A percentile compares a stretch with the other conserved stretches of the same genome.
phyloP scores from a whole-genome alignment of 2,888 invertebrate species.

The Agrilus biguttatus region DNA sequence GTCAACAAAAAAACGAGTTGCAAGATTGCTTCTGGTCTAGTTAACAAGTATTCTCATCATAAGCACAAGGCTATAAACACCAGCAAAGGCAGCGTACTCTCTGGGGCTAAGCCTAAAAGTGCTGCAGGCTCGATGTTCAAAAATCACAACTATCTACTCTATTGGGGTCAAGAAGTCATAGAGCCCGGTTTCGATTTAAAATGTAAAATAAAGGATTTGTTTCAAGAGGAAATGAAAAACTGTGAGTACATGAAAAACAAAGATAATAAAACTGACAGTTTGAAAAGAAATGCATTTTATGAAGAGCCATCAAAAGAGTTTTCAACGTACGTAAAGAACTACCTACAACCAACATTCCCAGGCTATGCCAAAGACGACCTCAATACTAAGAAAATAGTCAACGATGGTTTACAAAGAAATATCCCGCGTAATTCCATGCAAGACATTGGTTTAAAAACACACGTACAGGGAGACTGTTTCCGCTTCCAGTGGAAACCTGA shows the following conservation, averaged over 20 bases:
- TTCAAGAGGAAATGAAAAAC: conserved; percentile 17
- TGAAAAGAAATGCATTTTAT: too few relatives aligned
- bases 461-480: too few relatives aligned
- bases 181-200: conserved; percentile 25
- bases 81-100: not conserved
- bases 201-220: conserved; percentile 19
- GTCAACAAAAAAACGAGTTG: not conserved
- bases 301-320: too few relatives aligned
- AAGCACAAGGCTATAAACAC: not conserved
- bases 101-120: not conserved
- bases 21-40: not conserved
- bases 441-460: too few relatives aligned
- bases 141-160: conserved; percentile 1
- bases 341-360: too few relatives aligned
- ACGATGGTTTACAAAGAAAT: too few relatives aligned
- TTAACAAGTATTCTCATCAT: not conserved
- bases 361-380: too few relatives aligned
- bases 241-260: not conserved
- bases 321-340: too few relatives aligned
- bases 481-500: too few relatives aligned
- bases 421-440: too few relatives aligned
- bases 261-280: too few relatives aligned
- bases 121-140: not conserved
- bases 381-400: too few relatives aligned
- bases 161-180: conserved; percentile 24